These are phyloP conservation scores for Sebastes trivittatus DNA, from an alignment of 2,797 vertebrate species.

Conservation along the genomic window DNA sequence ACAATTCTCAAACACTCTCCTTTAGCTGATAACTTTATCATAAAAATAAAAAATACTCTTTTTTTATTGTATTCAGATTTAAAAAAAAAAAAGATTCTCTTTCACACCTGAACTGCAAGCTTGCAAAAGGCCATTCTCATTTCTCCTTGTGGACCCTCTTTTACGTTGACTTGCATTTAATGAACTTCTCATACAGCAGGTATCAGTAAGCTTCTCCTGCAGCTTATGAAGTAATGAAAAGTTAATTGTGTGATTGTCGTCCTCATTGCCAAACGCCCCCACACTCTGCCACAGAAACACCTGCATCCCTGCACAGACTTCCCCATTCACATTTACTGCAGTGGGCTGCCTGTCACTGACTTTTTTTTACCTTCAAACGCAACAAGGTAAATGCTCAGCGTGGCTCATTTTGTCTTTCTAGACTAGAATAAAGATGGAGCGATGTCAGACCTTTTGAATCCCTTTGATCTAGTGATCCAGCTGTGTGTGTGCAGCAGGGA, in stretches of 20 bases:
- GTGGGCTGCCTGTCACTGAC: background rate
- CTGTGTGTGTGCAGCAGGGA: background rate
- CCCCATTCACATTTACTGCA: constrained; percentile 43
- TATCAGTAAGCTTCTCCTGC: constrained; percentile 64
- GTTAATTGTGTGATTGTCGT: constrained; percentile 75
- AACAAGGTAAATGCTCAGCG: constrained; percentile 20
- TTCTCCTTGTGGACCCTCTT: constrained; percentile 21
- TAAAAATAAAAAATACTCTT: background rate
- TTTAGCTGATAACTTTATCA: background rate
- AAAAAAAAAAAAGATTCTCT: background rate
- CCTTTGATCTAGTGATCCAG: constrained; percentile 35
- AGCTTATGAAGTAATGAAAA: constrained; percentile 75
- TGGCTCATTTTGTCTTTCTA: constrained; percentile 46
- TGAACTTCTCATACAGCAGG: constrained; percentile 62
- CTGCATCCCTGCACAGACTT: constrained; percentile 38
- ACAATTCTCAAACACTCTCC: background rate
- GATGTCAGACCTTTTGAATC: constrained; percentile 37
- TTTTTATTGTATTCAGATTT: background rate
- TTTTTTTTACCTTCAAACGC: constrained; percentile 18
- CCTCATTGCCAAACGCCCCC: constrained; percentile 52
- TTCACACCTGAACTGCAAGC: constrained; percentile 17
- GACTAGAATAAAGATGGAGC: constrained; percentile 35
- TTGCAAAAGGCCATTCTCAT: constrained; percentile 18
- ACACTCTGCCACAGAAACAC: constrained; percentile 50
- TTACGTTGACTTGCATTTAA: constrained; percentile 60